These are phyloP conservation scores for Gobiocypris rarus DNA, from an alignment of 2,113 vertebrate species.

Conservation along the genomic window DNA sequence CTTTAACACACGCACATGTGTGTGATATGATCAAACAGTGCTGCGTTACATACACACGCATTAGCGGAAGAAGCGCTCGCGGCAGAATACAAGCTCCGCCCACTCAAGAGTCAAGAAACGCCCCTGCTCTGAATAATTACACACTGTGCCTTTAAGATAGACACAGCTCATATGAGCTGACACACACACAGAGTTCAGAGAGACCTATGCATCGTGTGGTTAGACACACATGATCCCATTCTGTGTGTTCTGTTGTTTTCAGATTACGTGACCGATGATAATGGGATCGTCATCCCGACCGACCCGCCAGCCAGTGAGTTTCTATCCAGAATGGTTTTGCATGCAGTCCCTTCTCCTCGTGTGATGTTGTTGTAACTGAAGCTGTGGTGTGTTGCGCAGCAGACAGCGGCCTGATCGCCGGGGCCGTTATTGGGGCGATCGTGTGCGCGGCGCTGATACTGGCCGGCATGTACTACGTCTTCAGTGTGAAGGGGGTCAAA, in stretches of 20 bases:
- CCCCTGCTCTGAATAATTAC: too few relatives aligned
- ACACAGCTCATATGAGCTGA: not conserved
- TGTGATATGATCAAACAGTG: too few relatives aligned
- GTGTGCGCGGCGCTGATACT: slow-evolving; percentile 51
- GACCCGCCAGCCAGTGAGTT: slow-evolving; percentile 64
- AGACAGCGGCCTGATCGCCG: slow-evolving; percentile 60
- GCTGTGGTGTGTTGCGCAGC: not conserved
- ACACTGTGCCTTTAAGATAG: not conserved
- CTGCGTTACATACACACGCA: too few relatives aligned
- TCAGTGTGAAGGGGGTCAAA: slow-evolving; percentile 67
- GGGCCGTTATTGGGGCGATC: slow-evolving; percentile 62
- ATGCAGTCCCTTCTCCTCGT: not conserved
- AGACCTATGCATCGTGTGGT: too few relatives aligned
- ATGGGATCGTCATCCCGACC: slow-evolving; percentile 63
- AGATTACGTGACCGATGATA: slow-evolving; percentile 70
- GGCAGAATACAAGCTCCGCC: too few relatives aligned
- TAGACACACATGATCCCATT: not conserved
- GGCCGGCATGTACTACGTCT: slow-evolving; percentile 67
- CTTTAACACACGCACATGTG: too few relatives aligned
- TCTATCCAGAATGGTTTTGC: not conserved
- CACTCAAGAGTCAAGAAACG: too few relatives aligned
- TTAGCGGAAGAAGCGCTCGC: too few relatives aligned
- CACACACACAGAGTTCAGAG: not conserved
- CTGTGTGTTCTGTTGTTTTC: too few relatives aligned
- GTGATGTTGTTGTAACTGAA: not conserved